These are phyloP conservation scores for Pseudomyrmex sp. DNA, from an alignment of 1,140 invertebrate genomes.

Conservation along the genomic window DNA sequence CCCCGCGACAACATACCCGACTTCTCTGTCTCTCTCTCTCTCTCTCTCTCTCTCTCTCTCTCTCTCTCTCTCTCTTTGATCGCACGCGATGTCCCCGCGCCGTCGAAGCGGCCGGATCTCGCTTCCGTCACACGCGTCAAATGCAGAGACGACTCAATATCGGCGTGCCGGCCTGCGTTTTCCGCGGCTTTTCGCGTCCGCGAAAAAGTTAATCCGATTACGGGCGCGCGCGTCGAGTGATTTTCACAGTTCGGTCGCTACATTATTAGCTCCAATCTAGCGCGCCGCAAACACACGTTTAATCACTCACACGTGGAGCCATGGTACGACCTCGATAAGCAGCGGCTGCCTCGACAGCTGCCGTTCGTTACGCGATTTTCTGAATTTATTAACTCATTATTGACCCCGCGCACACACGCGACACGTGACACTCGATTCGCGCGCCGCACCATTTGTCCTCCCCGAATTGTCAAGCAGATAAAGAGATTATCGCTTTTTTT, in stretches of 20 bases:
- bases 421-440: too few species aligned
- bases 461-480: too few species aligned
- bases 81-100: too few species aligned
- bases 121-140: conserved; percentile 24
- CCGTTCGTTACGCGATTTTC: not conserved
- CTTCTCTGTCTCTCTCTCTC: not conserved
- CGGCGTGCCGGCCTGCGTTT: not conserved
- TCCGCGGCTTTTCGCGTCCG: conserved; percentile 9
- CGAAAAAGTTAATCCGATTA: conserved; percentile 65
- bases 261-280: conserved; percentile 46
- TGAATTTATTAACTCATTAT: conserved; percentile 1
- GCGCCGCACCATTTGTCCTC: too few species aligned
- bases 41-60: too few species aligned
- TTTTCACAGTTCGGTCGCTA: conserved; percentile 12
- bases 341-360: not conserved
- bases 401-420: not conserved
- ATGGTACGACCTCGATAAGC: not conserved
- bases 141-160: conserved; percentile 19
- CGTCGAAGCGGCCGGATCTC: not conserved
- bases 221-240: conserved; percentile 23
- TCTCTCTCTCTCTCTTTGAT: too few species aligned
- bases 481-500: too few species aligned
- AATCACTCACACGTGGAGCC: conserved; percentile 30
- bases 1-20: not conserved
- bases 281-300: conserved; percentile 34